These are phyloP conservation scores for Blera fallax DNA, from an alignment of 2,888 invertebrate species.

Conservation along the genomic window DNA sequence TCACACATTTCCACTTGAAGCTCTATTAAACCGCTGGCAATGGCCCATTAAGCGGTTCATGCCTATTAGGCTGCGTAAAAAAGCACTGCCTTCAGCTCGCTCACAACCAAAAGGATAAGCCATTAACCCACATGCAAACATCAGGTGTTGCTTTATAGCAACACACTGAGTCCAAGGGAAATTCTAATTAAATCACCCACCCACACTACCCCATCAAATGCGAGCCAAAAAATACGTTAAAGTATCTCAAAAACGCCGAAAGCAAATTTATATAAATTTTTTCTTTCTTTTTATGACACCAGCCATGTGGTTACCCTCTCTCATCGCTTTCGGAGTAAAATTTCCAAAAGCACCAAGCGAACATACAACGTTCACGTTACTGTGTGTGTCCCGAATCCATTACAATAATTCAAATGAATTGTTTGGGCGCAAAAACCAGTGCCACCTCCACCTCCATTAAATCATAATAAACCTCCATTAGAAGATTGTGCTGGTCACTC, in stretches of 20 bases:
- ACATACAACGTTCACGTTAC: not conserved
- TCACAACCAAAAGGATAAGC: conserved; percentile 23
- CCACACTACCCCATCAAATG: not conserved
- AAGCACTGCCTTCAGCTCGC: not conserved
- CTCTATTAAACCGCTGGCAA: conserved; percentile 20
- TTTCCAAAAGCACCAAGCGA: no score
- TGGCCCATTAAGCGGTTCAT: conserved; percentile 16
- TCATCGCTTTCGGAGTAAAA: not conserved
- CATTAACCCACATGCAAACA: conserved; percentile 39
- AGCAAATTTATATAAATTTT: not conserved
- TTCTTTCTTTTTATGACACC: not conserved
- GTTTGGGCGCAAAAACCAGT: not conserved
- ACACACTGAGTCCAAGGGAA: not conserved
- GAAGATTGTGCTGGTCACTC: not conserved
- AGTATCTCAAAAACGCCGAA: not conserved
- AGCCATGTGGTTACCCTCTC: conserved; percentile 16
- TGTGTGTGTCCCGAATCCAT: conserved; percentile 1
- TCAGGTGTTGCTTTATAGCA: conserved; percentile 32
- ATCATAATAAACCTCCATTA: conserved; percentile 30
- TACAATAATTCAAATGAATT: conserved; percentile 15
- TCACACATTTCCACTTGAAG: conserved; percentile 12
- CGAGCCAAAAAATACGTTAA: not conserved
- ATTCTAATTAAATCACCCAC: conserved; percentile 40
- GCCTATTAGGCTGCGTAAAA: not conserved
- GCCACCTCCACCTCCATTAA: not conserved